A percentile compares a stretch with the other conserved stretches of the same genome.
These are phyloP conservation scores for Parapsyche elsis DNA, from an alignment of 1,140 invertebrate genomes.

Conservation along the genomic window DNA sequence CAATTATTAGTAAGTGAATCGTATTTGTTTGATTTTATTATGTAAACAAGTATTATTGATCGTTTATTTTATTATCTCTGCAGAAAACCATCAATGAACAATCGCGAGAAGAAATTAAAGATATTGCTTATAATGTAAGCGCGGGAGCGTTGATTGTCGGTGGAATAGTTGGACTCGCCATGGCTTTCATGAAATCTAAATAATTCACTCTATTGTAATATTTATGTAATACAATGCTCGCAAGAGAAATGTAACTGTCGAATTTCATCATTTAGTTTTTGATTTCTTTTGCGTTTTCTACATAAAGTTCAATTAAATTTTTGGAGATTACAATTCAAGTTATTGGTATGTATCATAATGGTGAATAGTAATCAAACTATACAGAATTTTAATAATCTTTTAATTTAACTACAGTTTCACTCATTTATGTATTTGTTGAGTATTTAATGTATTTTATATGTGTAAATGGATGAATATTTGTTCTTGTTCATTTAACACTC, in stretches of 20 bases:
- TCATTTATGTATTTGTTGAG: no score
- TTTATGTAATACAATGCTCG: not conserved
- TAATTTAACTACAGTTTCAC: no score
- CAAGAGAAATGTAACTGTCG: not conserved
- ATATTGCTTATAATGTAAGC: not conserved
- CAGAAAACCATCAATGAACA: not conserved
- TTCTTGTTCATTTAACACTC: no score
- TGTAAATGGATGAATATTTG: no score
- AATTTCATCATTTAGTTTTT: no score
- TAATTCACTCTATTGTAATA: not conserved
- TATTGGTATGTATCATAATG: no score
- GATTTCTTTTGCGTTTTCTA: no score
- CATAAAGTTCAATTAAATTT: no score
- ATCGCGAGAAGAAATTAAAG: not conserved
- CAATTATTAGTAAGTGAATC: conserved; percentile 65
- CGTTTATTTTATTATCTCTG: not conserved
- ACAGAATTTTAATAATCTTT: no score
- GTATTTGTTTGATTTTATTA: not conserved
- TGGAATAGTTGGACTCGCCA: not conserved
- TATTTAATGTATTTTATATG: no score
- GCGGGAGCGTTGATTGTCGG: not conserved
- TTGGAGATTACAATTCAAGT: no score
- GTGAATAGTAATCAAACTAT: no score
- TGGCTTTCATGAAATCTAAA: not conserved
- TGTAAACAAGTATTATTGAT: not conserved